Base-by-base conservation (phyloP, 2,113 vertebrate genomes). In the Corydoras sp. region DNA sequence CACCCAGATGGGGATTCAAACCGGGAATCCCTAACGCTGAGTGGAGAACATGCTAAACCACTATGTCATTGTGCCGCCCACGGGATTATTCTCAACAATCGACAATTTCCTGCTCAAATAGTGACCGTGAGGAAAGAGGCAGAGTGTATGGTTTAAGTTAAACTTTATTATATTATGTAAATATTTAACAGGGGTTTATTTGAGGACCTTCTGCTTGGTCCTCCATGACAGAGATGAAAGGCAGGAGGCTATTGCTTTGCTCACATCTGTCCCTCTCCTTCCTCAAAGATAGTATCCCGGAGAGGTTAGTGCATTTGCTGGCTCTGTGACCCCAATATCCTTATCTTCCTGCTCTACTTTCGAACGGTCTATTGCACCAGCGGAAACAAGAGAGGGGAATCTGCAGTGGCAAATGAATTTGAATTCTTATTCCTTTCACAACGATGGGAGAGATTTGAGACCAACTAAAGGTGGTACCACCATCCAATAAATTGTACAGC, bases 341-440 rank as follows among this genome's bases (percentile, higher is more conserved):
- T 71, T 68, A 68, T 77, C 62, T 75, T 55, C 35, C 62, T 10
- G n/a, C 49, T 76, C 66, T 65, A 72, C 66, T 35, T 74, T 74
- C 62, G 59, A 74, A 75, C 61, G 58, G 56, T 58, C 50, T 67
- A 66, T 24, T 49, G 62, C 74, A 69, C 49, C 62, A 69, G 58
- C 77, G 62, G 71, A 81, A 24, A 77, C 75, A 79, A 75, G 79
- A 72, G 62, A 54, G 68, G 62, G 55, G 59, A 58, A 70, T 15
- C 67, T 24, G 62, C 32, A 77, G 69, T 68, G 69, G 72, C 68
- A 63, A 67, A 77, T 70, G 59, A 62, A 72, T 64, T 76, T 49
- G 32, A 43, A 13, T 76, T 76, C 67, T 74, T 69, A 75, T 75
- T 82, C 54, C 66, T 73, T 56, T 70, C 56, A 60, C 30, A 62